Evolutionary conservation across 2,113 vertebrate genomes (phyloP).

Genomic region (Catagonus wagneri): DNA sequence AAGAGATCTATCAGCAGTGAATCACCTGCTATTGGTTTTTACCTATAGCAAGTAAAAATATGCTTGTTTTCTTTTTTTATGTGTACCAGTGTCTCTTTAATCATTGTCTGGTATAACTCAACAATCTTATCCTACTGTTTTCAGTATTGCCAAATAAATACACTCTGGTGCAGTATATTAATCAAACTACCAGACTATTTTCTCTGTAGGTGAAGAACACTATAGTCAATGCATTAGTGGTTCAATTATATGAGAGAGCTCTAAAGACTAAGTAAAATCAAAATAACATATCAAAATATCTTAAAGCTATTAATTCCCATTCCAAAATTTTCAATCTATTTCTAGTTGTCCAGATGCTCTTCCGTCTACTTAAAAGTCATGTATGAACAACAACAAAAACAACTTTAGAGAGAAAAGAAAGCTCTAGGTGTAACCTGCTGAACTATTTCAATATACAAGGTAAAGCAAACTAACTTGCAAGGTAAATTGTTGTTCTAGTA

Average conservation of each 20-base stretch:
- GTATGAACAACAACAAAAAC: not conserved
- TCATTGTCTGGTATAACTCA: not conserved
- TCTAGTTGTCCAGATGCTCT: not conserved
- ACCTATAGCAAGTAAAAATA: slow-evolving; percentile 51
- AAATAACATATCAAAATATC: slow-evolving; percentile 22
- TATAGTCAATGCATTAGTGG: not conserved
- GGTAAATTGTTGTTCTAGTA: not conserved
- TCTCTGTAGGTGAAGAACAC: not conserved
- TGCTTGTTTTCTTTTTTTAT: slow-evolving; percentile 42
- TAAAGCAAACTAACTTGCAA: not conserved
- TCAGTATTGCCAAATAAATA: slow-evolving; percentile 34
- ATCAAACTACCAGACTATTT: not conserved
- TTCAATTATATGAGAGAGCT: not conserved
- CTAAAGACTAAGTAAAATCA: not conserved
- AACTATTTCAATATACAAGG: not conserved
- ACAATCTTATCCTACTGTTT: not conserved
- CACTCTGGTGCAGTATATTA: not conserved
- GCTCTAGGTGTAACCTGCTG: not conserved
- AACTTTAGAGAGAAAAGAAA: not conserved
- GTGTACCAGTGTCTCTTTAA: slow-evolving; percentile 8
- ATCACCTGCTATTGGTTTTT: slow-evolving; percentile 36
- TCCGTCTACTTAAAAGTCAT: not conserved
- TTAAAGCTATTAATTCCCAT: not conserved
- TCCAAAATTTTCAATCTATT: not conserved
- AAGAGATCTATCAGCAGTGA: not conserved